Base-by-base conservation (phyloP, 2,888 invertebrate species). In the Sphaerophoria rueppellii region DNA sequence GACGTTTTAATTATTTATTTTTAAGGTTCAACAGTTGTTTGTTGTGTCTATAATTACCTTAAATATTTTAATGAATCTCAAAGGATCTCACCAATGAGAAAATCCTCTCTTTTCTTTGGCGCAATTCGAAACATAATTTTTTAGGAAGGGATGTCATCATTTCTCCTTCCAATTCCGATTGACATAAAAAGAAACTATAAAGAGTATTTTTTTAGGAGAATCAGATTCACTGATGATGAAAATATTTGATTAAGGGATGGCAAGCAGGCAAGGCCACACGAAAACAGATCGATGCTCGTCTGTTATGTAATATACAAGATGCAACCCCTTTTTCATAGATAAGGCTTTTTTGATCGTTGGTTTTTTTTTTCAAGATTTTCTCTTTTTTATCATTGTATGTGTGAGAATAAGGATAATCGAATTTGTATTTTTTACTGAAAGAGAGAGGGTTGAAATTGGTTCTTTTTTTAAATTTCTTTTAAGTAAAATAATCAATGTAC, bases 371-470 rank as follows among this genome's bases (percentile, higher is more conserved):
- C 16, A 12, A 3, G 37, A n/a, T 75, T 67, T 83, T 69, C 40
- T 76, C 55, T 65, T 75, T 37, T 43, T 55, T 11, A 11, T 6
- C 3, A 40, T 34, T 75, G 70, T 75, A 46, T 71, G 65, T n/a
- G 82, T 67, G 71, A 71, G 75, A 76, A 67, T n/a, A 48, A 48
- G 60, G 65, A 76, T 24, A 24, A 24, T 24, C 24, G 71, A 46
- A 70, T 54, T 34, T 71, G 16, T 71, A 72, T 14, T 0, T 37
- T 73, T 85, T 80, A 75, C 63, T 72, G 65, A 63, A 71, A 76
- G 75, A 80, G 85, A 85, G 81, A 81, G 85, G 85, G 85, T 81
- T 83, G 79, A 74, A 75, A 32, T 67, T 35, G 4, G 11, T 16
- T 24, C 24, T 24, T 24, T 24, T 24, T 50, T 11, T 16, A 58